Evolutionary conservation across 2,797 vertebrate genomes (phyloP), one percentile per base, ranked within the genome.

Genomic region (Setipinna tenuifilis): DNA sequence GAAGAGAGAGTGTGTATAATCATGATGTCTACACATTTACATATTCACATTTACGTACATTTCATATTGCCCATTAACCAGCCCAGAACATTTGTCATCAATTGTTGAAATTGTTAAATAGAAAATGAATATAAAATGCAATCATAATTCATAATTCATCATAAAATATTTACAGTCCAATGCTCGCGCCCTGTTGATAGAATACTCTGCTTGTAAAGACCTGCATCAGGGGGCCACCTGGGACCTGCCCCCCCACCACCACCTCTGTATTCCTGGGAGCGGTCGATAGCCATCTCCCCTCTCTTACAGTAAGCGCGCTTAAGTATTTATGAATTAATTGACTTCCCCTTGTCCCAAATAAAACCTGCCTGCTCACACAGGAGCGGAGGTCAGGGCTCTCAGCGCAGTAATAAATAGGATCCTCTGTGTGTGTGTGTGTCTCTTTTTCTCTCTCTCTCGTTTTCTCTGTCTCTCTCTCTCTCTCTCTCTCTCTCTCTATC

Each of bases 271-370:
- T 95, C 95, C 93, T 94, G 92, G 94, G 93, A 92, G 91, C 87
- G 92, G 95, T 96, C 96, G 92, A 96, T 96, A 95, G 87, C 93
- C 93, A 94, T 95, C 92, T 93, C 94, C 92, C 92, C 93, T 89
- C 92, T 92, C 91, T 96, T 96, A 96, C 95, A 93, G 95, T 96
- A 96, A 96, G 94, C 86, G 91, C 91, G 93, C 93, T 96, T 92
- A 96, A 96, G 95, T 96, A 96, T 96, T 96, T 95, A 96, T 96
- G 95, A 95, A 95, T 96, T 94, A 95, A 96, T 96, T 95, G 95
- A 96, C 95, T 94, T 93, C 88, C 90, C 88, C 90, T 91, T 89
- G 50, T 86, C 93, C 91, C 93, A 94, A 95, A 94, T 93, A 91
- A 93, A 92, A 92, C 88, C 90, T 89, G 82, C 85, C 75, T 57